Evolutionary conservation across 1,140 invertebrate genomes (phyloP).

Genomic region (Piezodorus guildinii): DNA sequence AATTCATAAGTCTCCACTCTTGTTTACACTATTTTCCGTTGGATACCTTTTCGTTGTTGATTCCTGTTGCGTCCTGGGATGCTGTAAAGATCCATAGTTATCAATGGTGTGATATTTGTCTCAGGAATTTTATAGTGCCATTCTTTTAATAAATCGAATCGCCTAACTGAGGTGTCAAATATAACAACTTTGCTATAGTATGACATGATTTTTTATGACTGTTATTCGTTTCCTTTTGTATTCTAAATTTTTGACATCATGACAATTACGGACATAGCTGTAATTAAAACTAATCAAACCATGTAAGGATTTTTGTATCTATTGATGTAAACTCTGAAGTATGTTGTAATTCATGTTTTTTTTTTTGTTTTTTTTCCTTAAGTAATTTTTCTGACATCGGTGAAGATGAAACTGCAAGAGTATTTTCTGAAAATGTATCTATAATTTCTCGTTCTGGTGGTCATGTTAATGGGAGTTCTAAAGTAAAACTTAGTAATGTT

Average conservation of each 20-base stretch:
- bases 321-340: background rate
- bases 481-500: slow-evolving; percentile 80
- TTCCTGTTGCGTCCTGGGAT: too few species aligned
- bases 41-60: too few species aligned
- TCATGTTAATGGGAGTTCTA: slow-evolving; percentile 66
- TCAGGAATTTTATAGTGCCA: too few species aligned
- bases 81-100: too few species aligned
- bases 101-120: too few species aligned
- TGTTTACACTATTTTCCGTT: too few species aligned
- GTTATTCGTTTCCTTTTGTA: background rate
- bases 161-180: too few species aligned
- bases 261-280: background rate
- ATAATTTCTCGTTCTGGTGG: slow-evolving; percentile 54
- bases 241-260: background rate
- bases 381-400: slow-evolving; percentile 34
- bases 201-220: background rate
- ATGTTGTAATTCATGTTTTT: background rate
- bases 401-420: slow-evolving; percentile 51
- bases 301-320: background rate
- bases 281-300: background rate
- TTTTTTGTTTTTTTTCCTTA: slow-evolving; percentile 5
- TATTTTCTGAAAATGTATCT: slow-evolving; percentile 55
- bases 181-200: too few species aligned
- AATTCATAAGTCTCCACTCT: too few species aligned
- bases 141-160: too few species aligned